Evolutionary conservation across 2,888 invertebrate species (phyloP), one percentile per base, ranked within the genome.

Genomic region (Rhogogaster chlorosoma): DNA sequence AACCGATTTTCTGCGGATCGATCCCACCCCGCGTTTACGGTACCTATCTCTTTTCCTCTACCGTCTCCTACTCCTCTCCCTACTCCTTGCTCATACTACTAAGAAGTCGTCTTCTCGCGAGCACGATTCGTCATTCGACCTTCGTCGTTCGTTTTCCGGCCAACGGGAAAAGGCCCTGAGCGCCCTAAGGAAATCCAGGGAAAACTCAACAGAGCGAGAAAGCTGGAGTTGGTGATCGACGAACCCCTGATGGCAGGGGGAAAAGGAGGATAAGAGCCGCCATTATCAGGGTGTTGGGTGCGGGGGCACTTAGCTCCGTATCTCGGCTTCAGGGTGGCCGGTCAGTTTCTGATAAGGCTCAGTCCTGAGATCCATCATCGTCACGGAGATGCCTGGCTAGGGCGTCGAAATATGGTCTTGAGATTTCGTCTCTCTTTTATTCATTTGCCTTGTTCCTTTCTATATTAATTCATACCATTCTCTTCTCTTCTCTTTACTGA

Each of bases 291-390:
- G 57, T 80, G 38, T n/a, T 5, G 80, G 80, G 80, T 18, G 38
- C 57, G 57, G 80, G 78, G 80, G 80, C 61, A 80, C 80, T 80
- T 80, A 61, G 80, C 80, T 80, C 1, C 80, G 9, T 61, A 80
- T 80, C 80, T 80, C 61, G 57, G 32, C 38, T 26, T 42, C 53
- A 42, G 29, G 53, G 67, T 36, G 45, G 70, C 26, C 70, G 83
- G 83, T 83, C 83, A 83, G 83, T 57, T 45, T 70, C 70, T 26
- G 83, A 83, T 83, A 83, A 83, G 70, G 45, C 22, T 22, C 22
- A 29, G 45, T 29, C 83, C 67, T 49, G n/a, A 83, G 32, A 83
- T 83, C 83, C 67, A 83, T 83, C 83, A 45, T 83, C 83, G 67
- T 83, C 83, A 70, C 57, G 32, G 22, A 73, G 29, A 57, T 26